Conservation (phyloP, 2,113 vertebrate genomes). For the Pygathrix nemaeus region DNA sequence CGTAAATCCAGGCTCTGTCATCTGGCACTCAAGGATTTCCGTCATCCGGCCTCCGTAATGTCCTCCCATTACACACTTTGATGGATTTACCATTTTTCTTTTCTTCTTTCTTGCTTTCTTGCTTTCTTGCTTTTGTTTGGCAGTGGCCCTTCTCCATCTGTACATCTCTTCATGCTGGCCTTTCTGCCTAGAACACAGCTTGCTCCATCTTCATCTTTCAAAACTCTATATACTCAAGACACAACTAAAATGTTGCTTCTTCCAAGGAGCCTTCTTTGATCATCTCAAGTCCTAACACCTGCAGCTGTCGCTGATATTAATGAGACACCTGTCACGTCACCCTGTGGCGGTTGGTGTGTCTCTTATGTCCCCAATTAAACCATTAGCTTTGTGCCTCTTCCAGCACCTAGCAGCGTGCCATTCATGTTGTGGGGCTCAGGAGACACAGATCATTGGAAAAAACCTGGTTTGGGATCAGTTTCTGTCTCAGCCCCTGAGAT, state of each 20-base stretch:
- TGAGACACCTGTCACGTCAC: not conserved
- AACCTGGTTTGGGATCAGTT: not conserved
- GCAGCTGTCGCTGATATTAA: not conserved
- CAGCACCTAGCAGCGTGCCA: not conserved
- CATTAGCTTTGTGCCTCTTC: not conserved
- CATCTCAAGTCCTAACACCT: not conserved
- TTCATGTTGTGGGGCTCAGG: not conserved
- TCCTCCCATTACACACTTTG: not conserved
- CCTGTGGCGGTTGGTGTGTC: not conserved
- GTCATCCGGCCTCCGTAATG: not conserved
- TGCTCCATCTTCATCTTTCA: not conserved
- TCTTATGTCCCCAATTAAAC: not conserved
- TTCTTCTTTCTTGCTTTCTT: accelerated
- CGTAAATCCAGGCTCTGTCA: not conserved
- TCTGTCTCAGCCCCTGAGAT: not conserved
- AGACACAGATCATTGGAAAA: not conserved
- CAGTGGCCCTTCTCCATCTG: not conserved
- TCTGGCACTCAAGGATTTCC: not conserved
- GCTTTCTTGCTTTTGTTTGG: not conserved
- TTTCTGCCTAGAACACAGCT: not conserved
- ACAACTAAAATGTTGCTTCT: not conserved
- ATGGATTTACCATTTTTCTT: too few relatives aligned
- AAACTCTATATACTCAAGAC: not conserved
- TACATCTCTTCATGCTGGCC: not conserved
- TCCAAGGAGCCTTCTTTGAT: not conserved